Evolutionary conservation across 2,888 invertebrate species (phyloP).

Genomic region (Aleiodes alternator): DNA sequence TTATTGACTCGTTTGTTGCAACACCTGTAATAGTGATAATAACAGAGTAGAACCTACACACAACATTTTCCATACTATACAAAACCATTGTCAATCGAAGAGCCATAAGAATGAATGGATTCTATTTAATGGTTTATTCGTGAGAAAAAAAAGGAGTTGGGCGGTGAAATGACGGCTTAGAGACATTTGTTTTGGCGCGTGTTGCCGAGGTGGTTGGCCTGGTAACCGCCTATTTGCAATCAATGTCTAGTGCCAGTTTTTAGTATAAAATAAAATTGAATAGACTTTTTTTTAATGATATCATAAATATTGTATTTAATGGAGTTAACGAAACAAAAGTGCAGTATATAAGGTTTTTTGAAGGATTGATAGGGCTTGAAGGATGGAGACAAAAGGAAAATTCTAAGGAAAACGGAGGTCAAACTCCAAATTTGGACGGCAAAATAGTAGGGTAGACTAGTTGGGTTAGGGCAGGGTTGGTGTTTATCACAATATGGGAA

Average conservation of each 20-base stretch:
- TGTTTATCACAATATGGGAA: constrained; percentile 53
- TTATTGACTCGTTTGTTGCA: too few species aligned
- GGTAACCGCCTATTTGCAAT: constrained; percentile 71
- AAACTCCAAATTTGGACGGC: not conserved
- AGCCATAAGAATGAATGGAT: not conserved
- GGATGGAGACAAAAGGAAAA: too few species aligned
- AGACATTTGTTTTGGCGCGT: constrained; percentile 69
- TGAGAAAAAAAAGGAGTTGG: constrained; percentile 36
- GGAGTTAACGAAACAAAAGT: not conserved
- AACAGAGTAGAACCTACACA: not conserved
- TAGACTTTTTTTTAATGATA: too few species aligned
- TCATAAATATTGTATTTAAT: not conserved
- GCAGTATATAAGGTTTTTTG: too few species aligned
- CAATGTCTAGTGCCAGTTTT: constrained; percentile 61
- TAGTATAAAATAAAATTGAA: constrained; percentile 32
- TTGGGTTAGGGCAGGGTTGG: constrained; percentile 56
- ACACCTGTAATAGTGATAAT: not conserved
- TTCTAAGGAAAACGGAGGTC: not conserved
- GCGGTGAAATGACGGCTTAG: constrained; percentile 48
- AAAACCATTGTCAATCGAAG: not conserved
- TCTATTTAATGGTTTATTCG: not conserved
- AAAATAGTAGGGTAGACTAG: constrained; percentile 59
- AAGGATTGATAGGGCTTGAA: too few species aligned
- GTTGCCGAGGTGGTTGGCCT: constrained; percentile 73
- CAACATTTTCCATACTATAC: not conserved